These are phyloP conservation scores for Lamprotornis superbus DNA, from an alignment of 2,113 vertebrate genomes.

Conservation along the genomic window DNA sequence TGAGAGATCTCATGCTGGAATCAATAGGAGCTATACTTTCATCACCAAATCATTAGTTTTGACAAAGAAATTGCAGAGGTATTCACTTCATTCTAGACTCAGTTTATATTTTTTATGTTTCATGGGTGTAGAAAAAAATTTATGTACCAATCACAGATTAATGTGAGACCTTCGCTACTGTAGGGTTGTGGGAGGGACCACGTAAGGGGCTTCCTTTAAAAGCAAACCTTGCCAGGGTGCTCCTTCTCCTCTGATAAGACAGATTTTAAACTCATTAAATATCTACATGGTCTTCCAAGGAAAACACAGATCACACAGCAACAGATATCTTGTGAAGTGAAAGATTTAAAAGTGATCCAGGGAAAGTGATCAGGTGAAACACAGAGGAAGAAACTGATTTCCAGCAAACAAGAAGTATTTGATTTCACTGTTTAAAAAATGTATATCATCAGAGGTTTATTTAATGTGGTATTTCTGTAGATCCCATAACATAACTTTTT, in stretches of 20 bases:
- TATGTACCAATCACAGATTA: neutral
- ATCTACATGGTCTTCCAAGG: neutral
- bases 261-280: neutral
- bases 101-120: neutral
- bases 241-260: neutral
- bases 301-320: neutral
- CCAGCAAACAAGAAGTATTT: neutral
- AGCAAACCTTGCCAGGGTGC: neutral
- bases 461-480: neutral
- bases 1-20: neutral
- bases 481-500: neutral
- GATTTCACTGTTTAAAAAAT: neutral
- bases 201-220: rapidly evolving
- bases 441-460: neutral
- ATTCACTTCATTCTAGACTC: neutral
- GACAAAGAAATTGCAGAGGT: neutral
- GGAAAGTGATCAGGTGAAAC: neutral
- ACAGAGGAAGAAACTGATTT: neutral
- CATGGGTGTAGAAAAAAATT: neutral
- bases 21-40: neutral
- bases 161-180: neutral
- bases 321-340: neutral
- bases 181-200: neutral
- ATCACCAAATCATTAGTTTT: neutral
- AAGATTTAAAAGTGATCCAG: neutral